These are phyloP conservation scores for Antheraea pernyi DNA, from an alignment of 1,140 invertebrate genomes.

Conservation along the genomic window DNA sequence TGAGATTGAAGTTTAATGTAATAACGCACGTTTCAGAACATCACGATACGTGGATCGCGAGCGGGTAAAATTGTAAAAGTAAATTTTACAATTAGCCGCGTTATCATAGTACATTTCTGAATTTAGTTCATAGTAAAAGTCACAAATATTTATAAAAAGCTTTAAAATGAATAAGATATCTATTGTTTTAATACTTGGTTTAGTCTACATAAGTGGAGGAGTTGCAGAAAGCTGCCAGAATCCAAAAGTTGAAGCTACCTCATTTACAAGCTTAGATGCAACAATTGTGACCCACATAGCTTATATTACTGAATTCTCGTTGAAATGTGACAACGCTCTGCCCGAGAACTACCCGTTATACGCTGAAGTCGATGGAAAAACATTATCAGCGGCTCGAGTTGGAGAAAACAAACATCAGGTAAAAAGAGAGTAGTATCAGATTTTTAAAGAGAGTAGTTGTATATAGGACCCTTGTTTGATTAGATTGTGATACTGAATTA, in stretches of 20 bases:
- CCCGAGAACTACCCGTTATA: conserved; percentile 86
- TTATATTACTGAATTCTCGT: conserved; percentile 87
- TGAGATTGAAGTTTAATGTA: not conserved
- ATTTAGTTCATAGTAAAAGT: conserved; percentile 31
- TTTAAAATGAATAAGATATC: conserved; percentile 71
- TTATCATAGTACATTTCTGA: conserved; percentile 17
- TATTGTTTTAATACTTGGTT: conserved; percentile 42
- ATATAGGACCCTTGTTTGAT: too few species aligned
- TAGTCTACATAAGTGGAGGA: conserved; percentile 39
- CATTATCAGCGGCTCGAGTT: conserved; percentile 88
- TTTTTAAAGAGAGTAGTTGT: too few species aligned
- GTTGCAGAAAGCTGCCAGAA: conserved; percentile 78
- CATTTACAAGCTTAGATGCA: conserved; percentile 94
- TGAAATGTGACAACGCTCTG: conserved; percentile 84
- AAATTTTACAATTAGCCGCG: not conserved
- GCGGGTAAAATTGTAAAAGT: conserved; percentile 9
- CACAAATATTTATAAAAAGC: conserved; percentile 35
- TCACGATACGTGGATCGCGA: conserved; percentile 31
- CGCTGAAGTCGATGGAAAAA: conserved; percentile 91
- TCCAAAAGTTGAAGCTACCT: conserved; percentile 83
- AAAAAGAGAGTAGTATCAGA: conserved; percentile 39
- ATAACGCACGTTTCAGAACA: conserved; percentile 21
- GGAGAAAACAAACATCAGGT: conserved; percentile 90
- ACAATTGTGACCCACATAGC: conserved; percentile 92
- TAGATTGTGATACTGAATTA: too few species aligned